Evolutionary conservation across 2,113 vertebrate genomes (phyloP).

Genomic region (Butorides virescens): DNA sequence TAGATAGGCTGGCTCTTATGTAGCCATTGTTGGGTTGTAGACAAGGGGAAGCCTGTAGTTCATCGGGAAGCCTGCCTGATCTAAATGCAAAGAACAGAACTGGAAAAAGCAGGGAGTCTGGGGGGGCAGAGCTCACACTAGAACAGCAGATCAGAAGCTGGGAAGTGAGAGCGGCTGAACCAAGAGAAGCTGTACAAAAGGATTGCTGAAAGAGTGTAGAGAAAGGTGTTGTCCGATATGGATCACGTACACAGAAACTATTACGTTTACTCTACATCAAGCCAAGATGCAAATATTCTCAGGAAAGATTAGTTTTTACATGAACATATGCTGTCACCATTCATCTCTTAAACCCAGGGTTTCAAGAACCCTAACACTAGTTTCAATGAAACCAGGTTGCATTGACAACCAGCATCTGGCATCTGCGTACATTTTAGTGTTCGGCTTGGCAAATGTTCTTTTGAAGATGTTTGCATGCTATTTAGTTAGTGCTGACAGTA

Average conservation of each 20-base stretch:
- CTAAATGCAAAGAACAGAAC: not conserved
- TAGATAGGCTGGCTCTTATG: not conserved
- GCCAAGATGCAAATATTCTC: not conserved
- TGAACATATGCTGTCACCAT: not conserved
- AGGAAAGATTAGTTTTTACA: not conserved
- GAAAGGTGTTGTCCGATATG: not conserved
- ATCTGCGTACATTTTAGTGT: rapidly evolving
- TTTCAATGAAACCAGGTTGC: not conserved
- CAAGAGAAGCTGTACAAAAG: not conserved
- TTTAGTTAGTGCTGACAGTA: not conserved
- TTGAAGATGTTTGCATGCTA: not conserved
- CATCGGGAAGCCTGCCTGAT: not conserved
- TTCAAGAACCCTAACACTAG: too few relatives aligned
- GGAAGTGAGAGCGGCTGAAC: not conserved
- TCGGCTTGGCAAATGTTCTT: not conserved
- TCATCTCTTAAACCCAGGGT: not conserved
- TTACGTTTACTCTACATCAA: not conserved
- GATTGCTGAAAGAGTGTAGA: not conserved
- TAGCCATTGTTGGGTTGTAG: not conserved
- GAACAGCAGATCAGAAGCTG: not conserved
- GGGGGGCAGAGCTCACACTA: not conserved
- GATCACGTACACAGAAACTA: not conserved
- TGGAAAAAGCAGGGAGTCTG: not conserved
- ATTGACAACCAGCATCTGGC: not conserved
- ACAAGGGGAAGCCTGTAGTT: not conserved